Base-by-base conservation (phyloP, 2,888 invertebrate genomes). In the Helleia helle region DNA sequence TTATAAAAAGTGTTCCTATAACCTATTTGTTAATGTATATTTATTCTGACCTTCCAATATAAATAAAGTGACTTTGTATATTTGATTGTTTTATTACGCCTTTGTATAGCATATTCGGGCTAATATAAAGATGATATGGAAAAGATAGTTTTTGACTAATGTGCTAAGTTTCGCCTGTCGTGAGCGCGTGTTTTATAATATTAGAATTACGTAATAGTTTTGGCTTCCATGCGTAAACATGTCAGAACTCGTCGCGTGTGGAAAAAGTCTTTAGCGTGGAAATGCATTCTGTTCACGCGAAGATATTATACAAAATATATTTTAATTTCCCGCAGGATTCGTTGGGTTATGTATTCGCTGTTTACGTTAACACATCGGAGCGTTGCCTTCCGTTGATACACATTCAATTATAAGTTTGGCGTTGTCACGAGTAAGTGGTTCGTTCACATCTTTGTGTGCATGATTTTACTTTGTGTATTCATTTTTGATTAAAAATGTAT, bases 221-320 rank as follows among this genome's bases (percentile, higher is more conserved):
- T 0, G 22, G 7, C 22, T 7, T 4, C 7, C 34, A 12, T 18
- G 34, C 22, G 22, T 22, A 18, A 34, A 12, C 22, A 22, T 18
- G 34, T 34, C 34, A 34, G 11, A 12, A 13, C 7, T 22, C 12
- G 34, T 34, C 22, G 34, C 34, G 22, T 34, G 34, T 22, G 22
- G 22, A 22, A 22, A 22, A 22, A 22, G 22, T n/a, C 7, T 8
- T 18, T 8, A 15, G 8, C 28, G 28, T 14, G 28, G 28, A 13
- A 22, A 34, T 22, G 34, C 12, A 18, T 12, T 22, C 4, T 18
- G 17, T 12, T 22, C 34, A 34, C 34, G 28, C 13, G 12, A 34
- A 34, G 34, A 34, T 18, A 34, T 34, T 22, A 29, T 29, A 34
- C 34, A 17, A 34, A 34, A 17, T 11, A 34, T 18, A 18, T 12